Evolutionary conservation across 2,113 vertebrate species (phyloP).

Genomic region (Pantherophis guttatus): DNA sequence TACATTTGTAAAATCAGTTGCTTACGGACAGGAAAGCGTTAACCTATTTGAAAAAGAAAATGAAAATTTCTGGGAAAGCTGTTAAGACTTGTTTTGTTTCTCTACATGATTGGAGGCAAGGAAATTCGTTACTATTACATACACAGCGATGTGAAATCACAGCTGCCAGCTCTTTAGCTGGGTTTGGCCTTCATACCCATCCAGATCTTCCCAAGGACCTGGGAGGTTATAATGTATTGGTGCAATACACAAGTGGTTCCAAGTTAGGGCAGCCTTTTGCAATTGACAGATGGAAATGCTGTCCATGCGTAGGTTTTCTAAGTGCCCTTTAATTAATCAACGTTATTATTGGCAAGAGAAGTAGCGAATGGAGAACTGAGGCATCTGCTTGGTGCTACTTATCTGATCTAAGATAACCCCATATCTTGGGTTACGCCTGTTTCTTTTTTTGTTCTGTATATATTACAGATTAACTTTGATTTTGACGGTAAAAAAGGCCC

Average conservation of each 20-base stretch:
- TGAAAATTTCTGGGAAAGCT: not conserved
- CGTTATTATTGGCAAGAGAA: not conserved
- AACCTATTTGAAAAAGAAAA: not conserved
- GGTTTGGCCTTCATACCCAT: not conserved
- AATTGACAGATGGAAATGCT: not conserved
- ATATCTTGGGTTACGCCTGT: not conserved
- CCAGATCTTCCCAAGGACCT: not conserved
- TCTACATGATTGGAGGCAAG: not conserved
- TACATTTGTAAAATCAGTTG: not conserved
- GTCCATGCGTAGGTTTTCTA: not conserved
- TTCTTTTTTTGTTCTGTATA: not conserved
- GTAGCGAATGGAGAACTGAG: not conserved
- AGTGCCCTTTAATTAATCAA: not conserved
- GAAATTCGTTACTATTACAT: not conserved
- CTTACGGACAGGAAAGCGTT: not conserved
- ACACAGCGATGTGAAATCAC: not conserved
- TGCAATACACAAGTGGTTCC: not conserved
- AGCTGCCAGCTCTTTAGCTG: not conserved
- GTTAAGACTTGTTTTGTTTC: not conserved
- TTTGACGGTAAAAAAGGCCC: not conserved
- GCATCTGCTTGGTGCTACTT: not conserved
- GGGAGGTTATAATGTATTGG: not conserved
- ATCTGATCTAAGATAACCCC: not conserved
- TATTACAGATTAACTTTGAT: not conserved
- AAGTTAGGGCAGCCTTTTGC: not conserved